phyloP scores from a whole-genome alignment of 1,140 invertebrate genomes.

The Calliopsis andreniformis region DNA sequence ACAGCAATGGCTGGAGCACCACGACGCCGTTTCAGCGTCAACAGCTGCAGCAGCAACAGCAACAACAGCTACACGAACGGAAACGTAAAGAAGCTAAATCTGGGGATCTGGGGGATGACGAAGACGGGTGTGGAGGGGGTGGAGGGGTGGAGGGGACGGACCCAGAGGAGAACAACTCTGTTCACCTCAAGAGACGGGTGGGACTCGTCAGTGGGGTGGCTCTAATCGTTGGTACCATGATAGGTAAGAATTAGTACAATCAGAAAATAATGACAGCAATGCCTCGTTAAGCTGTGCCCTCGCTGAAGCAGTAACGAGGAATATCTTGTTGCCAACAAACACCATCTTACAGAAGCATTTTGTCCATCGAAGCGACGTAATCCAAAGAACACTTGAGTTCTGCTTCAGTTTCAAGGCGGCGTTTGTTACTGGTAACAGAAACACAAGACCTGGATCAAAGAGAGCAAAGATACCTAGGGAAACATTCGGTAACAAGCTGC shows the following conservation, averaged over 20 bases:
- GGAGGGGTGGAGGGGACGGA: conserved; percentile 91
- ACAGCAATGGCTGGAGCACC: conserved; percentile 58
- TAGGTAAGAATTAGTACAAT: conserved; percentile 77
- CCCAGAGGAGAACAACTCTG: conserved; percentile 95
- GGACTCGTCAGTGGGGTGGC: conserved; percentile 99
- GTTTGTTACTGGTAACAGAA: too few relatives aligned
- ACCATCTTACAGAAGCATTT: too few relatives aligned
- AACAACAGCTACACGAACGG: conserved; percentile 56
- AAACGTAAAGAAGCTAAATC: conserved; percentile 69
- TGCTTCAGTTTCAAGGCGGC: too few relatives aligned
- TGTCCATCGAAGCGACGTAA: too few relatives aligned
- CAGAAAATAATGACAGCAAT: conserved; percentile 84
- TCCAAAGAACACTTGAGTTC: too few relatives aligned
- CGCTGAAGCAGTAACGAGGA: too few relatives aligned
- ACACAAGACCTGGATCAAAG: too few relatives aligned
- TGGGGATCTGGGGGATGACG: conserved; percentile 75
- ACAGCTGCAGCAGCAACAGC: too few relatives aligned
- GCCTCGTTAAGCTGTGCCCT: too few relatives aligned
- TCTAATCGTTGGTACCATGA: conserved; percentile 98
- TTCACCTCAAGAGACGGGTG: conserved; percentile 98
- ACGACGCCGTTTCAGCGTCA: conserved; percentile 52
- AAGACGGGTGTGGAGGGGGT: conserved; percentile 79
- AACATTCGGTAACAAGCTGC: too few relatives aligned
- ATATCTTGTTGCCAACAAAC: too few relatives aligned
- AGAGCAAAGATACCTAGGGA: too few relatives aligned